These are phyloP conservation scores for Trichomycterus rosablanca DNA, from an alignment of 2,113 vertebrate species.

Conservation along the genomic window DNA sequence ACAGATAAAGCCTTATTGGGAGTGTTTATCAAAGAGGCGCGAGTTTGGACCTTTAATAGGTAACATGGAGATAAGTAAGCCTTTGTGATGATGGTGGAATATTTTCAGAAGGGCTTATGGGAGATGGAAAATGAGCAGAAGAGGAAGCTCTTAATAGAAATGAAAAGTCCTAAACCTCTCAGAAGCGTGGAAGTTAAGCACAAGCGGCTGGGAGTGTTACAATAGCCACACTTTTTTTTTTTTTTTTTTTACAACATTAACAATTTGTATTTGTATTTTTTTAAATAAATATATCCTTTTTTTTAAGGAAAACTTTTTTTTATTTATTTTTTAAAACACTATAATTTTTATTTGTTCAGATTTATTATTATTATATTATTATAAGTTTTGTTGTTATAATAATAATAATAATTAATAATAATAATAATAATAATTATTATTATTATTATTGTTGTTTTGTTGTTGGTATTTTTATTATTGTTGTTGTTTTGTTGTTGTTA, in stretches of 20 bases:
- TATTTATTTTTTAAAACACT: too few species aligned
- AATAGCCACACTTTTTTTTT: constrained; percentile 44
- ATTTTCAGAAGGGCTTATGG: constrained; percentile 70
- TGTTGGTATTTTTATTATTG: too few species aligned
- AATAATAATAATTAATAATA: too few species aligned
- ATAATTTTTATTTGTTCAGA: too few species aligned
- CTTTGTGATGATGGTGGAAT: constrained; percentile 71
- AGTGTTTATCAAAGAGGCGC: constrained; percentile 69
- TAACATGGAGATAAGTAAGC: constrained; percentile 78
- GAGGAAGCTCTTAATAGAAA: constrained; percentile 38
- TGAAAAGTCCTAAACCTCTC: constrained; percentile 41
- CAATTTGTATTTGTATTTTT: too few species aligned
- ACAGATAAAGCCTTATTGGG: constrained; percentile 70
- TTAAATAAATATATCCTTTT: too few species aligned
- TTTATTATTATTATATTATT: too few species aligned
- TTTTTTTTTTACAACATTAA: constrained; percentile 52
- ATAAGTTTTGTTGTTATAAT: too few species aligned
- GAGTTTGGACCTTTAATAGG: constrained; percentile 79
- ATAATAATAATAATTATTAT: too few species aligned
- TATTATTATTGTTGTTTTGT: too few species aligned
- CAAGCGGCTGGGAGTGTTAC: constrained; percentile 25
- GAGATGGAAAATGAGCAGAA: constrained; percentile 48
- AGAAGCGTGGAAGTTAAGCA: constrained; percentile 23
- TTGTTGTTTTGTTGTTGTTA: too few species aligned
- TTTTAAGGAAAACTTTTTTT: too few species aligned